Conservation (phyloP, 30 jellyfish, hydroid and myxozoan genomes). For the Calvadosia cruxmelitensis region DNA sequence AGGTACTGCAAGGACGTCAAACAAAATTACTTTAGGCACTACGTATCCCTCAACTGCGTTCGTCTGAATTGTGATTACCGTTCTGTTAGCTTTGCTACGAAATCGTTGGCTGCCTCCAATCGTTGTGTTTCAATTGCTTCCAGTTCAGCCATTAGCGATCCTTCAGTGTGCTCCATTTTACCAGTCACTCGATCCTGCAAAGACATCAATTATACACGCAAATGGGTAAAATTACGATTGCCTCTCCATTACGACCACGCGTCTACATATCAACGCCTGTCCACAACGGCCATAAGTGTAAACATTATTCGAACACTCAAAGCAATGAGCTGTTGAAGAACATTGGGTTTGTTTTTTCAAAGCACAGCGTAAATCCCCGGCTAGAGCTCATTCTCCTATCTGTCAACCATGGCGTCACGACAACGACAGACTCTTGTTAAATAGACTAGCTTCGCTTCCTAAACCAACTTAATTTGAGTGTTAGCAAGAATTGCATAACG, state of each 20-base stretch:
- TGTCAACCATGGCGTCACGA: too few relatives aligned
- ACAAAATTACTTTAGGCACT: not conserved
- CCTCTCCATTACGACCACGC: not conserved
- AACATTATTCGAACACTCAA: too few relatives aligned
- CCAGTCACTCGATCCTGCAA: constrained; percentile 62
- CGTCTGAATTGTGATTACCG: constrained; percentile 12
- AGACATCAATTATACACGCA: not conserved
- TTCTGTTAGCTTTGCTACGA: constrained; percentile 59
- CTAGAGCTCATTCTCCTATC: not conserved
- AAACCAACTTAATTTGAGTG: not conserved
- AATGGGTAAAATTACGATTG: not conserved
- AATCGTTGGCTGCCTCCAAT: constrained; percentile 69
- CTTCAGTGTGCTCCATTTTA: constrained; percentile 68
- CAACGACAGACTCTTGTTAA: too few relatives aligned
- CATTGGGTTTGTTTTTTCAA: not conserved
- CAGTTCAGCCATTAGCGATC: constrained; percentile 59
- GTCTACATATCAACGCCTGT: too few relatives aligned
- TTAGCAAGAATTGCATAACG: not conserved
- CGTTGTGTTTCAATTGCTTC: constrained; percentile 78
- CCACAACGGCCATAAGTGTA: too few relatives aligned
- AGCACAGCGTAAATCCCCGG: not conserved
- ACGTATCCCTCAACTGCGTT: not conserved
- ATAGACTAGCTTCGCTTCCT: not conserved
- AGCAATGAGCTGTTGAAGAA: too few relatives aligned
- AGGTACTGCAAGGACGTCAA: not conserved